A percentile compares a stretch with the other conserved stretches of the same genome.
Conservation (phyloP, 2,888 invertebrate genomes). For the Drosophila pseudotakahashii region DNA sequence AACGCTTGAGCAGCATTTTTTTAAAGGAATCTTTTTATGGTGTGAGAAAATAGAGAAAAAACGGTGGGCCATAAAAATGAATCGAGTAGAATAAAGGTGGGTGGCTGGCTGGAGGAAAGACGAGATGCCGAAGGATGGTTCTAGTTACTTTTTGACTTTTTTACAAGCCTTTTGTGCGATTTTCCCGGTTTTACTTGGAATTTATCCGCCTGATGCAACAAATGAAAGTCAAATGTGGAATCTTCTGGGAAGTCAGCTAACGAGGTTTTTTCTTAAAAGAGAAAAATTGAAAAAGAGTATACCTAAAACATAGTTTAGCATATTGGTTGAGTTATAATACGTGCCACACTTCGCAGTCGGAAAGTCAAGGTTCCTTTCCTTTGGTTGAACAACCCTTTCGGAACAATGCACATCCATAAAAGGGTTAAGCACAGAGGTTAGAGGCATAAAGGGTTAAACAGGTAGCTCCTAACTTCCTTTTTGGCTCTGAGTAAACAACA, state of each 20-base stretch:
- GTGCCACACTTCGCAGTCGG: constrained; percentile 23
- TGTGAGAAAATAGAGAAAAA: constrained; percentile 33
- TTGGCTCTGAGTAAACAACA: constrained; percentile 32
- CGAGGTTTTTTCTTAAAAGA: constrained; percentile 13
- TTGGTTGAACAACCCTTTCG: constrained; percentile 28
- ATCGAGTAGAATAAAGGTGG: constrained; percentile 70
- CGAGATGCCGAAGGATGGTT: constrained; percentile 23
- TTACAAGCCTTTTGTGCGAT: constrained; percentile 71
- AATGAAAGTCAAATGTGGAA: constrained; percentile 14
- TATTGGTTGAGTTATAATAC: background rate
- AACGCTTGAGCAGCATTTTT: constrained; percentile 34
- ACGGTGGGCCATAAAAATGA: constrained; percentile 70
- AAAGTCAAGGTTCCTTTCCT: constrained; percentile 16
- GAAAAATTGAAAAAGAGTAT: background rate
- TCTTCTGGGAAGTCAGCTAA: constrained; percentile 24
- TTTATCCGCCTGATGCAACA: constrained; percentile 33
- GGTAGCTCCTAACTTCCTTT: constrained; percentile 24
- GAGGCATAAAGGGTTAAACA: constrained; percentile 19
- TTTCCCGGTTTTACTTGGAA: constrained; percentile 52
- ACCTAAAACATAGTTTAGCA: constrained; percentile 7
- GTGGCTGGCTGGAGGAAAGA: background rate
- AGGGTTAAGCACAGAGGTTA: constrained; percentile 58
- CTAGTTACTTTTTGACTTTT: constrained; percentile 62
- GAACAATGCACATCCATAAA: constrained; percentile 64
- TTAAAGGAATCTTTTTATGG: constrained; percentile 48